These are phyloP conservation scores for Podarcis muralis DNA, from an alignment of 2,113 vertebrate genomes.

Conservation along the genomic window DNA sequence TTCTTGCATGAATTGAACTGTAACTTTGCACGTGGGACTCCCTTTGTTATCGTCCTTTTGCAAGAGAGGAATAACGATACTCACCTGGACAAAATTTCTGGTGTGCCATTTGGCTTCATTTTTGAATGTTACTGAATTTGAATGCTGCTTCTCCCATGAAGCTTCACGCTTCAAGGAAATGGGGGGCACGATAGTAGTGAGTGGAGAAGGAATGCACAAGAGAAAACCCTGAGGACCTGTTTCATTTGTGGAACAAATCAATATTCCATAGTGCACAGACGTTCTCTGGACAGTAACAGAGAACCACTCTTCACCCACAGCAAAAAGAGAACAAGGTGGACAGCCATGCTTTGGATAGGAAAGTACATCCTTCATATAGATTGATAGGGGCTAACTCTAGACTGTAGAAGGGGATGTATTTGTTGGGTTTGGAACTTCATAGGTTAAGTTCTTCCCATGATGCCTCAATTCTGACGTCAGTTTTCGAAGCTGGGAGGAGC, in stretches of 20 bases:
- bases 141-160: not conserved
- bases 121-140: not conserved
- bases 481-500: too few relatives aligned
- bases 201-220: constrained; percentile 15
- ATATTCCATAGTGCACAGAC: not conserved
- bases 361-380: constrained; percentile 12
- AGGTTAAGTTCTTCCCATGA: too few relatives aligned
- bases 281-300: not conserved
- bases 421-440: too few relatives aligned
- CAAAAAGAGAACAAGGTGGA: constrained; percentile 10
- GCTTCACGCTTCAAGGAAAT: not conserved
- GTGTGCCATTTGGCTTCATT: not conserved
- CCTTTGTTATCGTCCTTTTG: not conserved
- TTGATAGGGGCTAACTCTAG: not conserved
- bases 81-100: constrained; percentile 10
- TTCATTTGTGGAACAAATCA: constrained; percentile 12
- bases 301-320: not conserved
- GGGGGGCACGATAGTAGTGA: not conserved
- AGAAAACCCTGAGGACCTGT: not conserved
- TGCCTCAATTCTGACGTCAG: too few relatives aligned
- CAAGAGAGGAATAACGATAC: not conserved
- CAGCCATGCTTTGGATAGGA: not conserved
- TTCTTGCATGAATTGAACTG: not conserved
- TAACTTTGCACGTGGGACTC: not conserved
- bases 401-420: not conserved